Base-by-base conservation (phyloP, 2,888 invertebrate genomes). In the Tetragonisca angustula region DNA sequence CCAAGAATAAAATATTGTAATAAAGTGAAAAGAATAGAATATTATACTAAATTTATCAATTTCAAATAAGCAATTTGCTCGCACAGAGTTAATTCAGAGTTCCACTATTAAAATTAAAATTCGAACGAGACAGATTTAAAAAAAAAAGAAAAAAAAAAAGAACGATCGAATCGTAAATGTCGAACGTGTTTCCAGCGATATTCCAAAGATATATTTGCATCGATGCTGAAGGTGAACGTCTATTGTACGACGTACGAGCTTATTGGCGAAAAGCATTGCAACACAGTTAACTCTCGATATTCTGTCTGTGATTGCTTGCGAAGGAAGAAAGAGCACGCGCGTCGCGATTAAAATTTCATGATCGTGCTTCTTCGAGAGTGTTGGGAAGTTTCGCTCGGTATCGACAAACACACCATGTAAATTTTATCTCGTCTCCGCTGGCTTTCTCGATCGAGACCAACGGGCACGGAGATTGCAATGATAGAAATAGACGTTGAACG, bases 321-420 rank as follows among this genome's bases (percentile, higher is more conserved):
- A 49, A 17, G 71, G 83, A 84, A 83, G 76, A 76, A 84, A 83
- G n/a, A 32, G 54, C 50, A 32, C 21, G 19, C 74, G 52, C 79
- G 64, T 54, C 69, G 19, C 72, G 73, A 83, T 83, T 83, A 73
- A 83, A 83, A 79, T 83, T 84, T 83, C 79, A 84, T 36, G 72
- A 82, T 74, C 65, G 61, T 50, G 32, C 24, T 36, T 43, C 32
- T 56, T 43, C 64, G 59, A 62, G 59, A 72, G 62, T 24, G 49
- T 19, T 17, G n/a, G 68, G 49, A 82, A 77, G 82, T 82, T 82
- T 78, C 52, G 21, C 32, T 64, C 32, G 21, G 21, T 27, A 61
- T 61, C 61, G 61, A 61, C 52, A 19, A 52, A 52, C 56, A n/a
- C 43, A 56, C 21, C 19, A 21, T 64, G 62, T 64, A 21, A 21